Percentiles rank a stretch among this genome's conserved stretches.
Conservation (phyloP, 2,113 vertebrate genomes). For the Clinocottus analis region DNA sequence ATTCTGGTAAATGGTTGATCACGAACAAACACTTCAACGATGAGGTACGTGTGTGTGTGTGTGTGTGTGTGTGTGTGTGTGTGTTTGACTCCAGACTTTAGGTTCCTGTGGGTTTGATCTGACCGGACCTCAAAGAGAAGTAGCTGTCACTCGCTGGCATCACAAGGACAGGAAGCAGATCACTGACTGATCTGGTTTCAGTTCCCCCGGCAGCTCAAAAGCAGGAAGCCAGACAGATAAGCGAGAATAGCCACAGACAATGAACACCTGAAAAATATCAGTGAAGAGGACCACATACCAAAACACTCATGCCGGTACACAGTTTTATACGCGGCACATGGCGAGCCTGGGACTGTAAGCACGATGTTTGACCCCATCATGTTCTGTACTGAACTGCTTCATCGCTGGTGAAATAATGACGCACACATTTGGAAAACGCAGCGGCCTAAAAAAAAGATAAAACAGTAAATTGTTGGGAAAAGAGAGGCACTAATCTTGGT, state of each 20-base stretch:
- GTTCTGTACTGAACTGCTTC: conserved; percentile 20
- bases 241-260: conserved; percentile 42
- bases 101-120: conserved; percentile 20
- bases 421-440: conserved; percentile 17
- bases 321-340: neutral
- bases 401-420: conserved; percentile 29
- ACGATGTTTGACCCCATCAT: conserved; percentile 20
- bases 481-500: neutral
- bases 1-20: conserved; percentile 12
- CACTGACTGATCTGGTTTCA: conserved; percentile 47
- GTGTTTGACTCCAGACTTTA: neutral
- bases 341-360: neutral
- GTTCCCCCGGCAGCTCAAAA: conserved; percentile 54
- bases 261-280: conserved; percentile 33
- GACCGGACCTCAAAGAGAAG: conserved; percentile 17
- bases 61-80: no score
- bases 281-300: conserved; percentile 4
- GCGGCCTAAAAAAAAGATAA: neutral
- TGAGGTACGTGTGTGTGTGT: no score
- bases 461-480: neutral
- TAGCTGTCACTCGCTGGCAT: conserved; percentile 44
- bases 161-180: conserved; percentile 66
- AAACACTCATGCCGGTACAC: neutral
- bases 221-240: conserved; percentile 70
- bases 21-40: neutral